Evolutionary conservation across 1,140 invertebrate species (phyloP).

Genomic region (Pseudoatta argentina): DNA sequence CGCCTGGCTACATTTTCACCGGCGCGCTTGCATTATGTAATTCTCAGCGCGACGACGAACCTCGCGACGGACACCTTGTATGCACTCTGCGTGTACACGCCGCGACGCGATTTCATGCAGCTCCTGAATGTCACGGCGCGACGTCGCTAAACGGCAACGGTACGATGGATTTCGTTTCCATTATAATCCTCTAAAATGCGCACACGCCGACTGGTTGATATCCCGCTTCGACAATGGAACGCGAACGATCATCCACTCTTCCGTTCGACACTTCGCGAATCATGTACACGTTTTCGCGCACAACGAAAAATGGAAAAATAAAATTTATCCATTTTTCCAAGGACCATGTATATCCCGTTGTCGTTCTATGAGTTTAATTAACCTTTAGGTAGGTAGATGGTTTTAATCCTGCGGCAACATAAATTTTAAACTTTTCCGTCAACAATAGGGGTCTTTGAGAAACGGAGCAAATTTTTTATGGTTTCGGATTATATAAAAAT

Average conservation of each 20-base stretch:
- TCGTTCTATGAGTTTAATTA: background rate
- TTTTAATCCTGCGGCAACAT: no score
- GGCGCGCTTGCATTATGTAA: constrained; percentile 54
- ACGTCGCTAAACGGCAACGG: constrained; percentile 10
- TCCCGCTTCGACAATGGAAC: constrained; percentile 10
- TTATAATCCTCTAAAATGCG: constrained; percentile 35
- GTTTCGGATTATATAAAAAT: no score
- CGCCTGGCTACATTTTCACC: constrained; percentile 43
- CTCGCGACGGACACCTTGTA: constrained; percentile 40
- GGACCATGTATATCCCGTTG: background rate
- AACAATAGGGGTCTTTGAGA: no score
- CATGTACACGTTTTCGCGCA: background rate
- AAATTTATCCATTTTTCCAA: background rate
- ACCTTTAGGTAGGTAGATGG: background rate
- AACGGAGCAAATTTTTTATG: no score
- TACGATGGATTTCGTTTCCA: constrained; percentile 33
- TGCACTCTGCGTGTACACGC: constrained; percentile 33
- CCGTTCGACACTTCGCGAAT: constrained; percentile 15
- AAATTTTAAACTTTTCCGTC: no score
- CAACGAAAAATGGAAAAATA: background rate
- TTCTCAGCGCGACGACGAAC: constrained; percentile 52
- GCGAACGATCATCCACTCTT: constrained; percentile 12
- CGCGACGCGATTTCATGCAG: constrained; percentile 37
- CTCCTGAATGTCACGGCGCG: constrained; percentile 29
- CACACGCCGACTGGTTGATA: constrained; percentile 24